Evolutionary conservation across 2,113 vertebrate genomes (phyloP).

Genomic region (Dolichallabes microphthalmus): DNA sequence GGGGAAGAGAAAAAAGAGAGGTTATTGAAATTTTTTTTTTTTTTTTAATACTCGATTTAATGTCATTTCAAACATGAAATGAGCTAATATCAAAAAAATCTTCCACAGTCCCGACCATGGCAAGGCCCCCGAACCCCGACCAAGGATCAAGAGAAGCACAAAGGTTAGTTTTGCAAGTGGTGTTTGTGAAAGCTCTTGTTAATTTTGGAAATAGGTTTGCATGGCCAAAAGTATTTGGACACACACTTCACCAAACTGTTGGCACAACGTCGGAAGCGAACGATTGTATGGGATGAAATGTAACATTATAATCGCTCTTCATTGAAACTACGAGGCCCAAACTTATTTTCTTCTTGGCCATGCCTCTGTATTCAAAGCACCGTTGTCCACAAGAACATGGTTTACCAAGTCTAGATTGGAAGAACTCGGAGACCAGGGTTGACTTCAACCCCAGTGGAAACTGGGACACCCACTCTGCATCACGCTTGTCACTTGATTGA

Average conservation of each 20-base stretch:
- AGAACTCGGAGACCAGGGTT: not conserved
- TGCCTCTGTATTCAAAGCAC: not conserved
- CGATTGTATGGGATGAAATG: not conserved
- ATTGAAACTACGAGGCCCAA: not conserved
- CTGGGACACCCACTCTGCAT: not conserved
- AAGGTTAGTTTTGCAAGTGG: conserved; percentile 35
- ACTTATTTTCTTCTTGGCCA: not conserved
- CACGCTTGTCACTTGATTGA: not conserved
- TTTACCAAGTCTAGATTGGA: not conserved
- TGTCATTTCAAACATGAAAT: not conserved
- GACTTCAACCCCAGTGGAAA: not conserved
- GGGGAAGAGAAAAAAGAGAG: conserved; percentile 27
- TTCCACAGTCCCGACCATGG: conserved; percentile 1
- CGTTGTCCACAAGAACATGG: not conserved
- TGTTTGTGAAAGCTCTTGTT: not conserved
- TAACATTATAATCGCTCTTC: not conserved
- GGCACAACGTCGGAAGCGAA: not conserved
- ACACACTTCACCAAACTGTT: not conserved
- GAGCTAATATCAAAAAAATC: not conserved
- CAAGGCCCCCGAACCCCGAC: conserved; percentile 18
- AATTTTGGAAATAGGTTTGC: not conserved
- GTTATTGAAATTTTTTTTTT: conserved; percentile 23
- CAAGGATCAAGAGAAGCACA: conserved; percentile 27
- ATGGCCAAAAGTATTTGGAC: not conserved
- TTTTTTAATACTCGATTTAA: not conserved